Base-by-base conservation (phyloP, 2,113 vertebrate genomes). In the Ceyx cyanopectus region DNA sequence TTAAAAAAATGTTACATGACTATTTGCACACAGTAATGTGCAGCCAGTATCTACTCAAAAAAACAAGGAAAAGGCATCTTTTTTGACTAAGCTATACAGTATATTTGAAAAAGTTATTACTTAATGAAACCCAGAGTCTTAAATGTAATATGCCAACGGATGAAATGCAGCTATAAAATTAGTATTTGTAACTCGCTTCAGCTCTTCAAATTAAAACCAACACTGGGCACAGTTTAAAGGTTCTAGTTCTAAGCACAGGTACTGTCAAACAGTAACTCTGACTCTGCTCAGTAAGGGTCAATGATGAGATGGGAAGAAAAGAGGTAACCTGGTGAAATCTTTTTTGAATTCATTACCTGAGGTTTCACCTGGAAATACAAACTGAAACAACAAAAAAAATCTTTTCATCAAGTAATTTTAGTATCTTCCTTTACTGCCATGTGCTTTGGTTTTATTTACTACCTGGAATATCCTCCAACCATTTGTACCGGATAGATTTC, bases 1-100 rank as follows among this genome's bases (percentile, higher is more conserved):
- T 65, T 51, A 18, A 50, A 75, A 87, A 62, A 72, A 45, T 0
- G 1, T 1, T 11, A 16, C 4, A 24, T 37, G 0, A 34, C n/a
- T 54, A 54, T 70, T 32, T 74, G 46, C 81, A 86, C 46, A 60
- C 20, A 65, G 27, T 4, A 57, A 80, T 0, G 1, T 12, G 19
- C 85, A 74, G 54, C 7, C 32, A 81, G 14, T 45, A 50, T 4
- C 10, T 46, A 29, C 5, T 10, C 12, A 53, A n/a, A 54, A 60
- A 79, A 62, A 37, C 37, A 37, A 32, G 6, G 22, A 48, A 73
- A 63, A 81, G 3, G 2, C 7, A 20, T 24, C 1, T 87, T 74
- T 81, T 87, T 57, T 5, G 6, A 45, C 16, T 14, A 68, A 78
- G 8, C 7, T 48, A 18, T n/a, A 6, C 3, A 60, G 10, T 27